Percentiles rank a stretch among this genome's conserved stretches.
Conservation (phyloP, 2,113 vertebrate genomes). For the Tupaia chinensis region DNA sequence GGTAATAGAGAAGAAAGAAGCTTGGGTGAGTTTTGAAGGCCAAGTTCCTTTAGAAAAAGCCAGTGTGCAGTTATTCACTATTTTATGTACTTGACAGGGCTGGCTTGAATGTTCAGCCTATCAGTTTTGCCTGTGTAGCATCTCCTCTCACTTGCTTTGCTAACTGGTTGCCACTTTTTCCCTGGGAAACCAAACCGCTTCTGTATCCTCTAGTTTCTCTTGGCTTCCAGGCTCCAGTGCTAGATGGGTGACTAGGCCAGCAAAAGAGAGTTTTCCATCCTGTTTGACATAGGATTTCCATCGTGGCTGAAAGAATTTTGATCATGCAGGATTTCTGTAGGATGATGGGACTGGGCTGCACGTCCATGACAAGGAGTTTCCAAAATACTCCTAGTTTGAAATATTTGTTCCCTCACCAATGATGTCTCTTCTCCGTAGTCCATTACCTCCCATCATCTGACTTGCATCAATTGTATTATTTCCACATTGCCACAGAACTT, state of each 20-base stretch:
- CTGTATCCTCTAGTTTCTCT: neutral
- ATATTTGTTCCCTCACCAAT: neutral
- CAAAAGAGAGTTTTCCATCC: rapidly evolving
- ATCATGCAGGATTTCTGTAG: neutral
- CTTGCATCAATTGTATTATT: neutral
- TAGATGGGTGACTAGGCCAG: neutral
- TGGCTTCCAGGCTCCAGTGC: neutral
- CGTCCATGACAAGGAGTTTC: neutral
- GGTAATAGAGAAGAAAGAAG: neutral
- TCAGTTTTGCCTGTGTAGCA: neutral
- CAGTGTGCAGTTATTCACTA: rapidly evolving
- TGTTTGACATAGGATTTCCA: neutral
- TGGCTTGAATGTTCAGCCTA: neutral
- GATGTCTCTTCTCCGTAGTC: neutral
- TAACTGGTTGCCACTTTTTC: neutral
- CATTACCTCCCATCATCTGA: neutral
- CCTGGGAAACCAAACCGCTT: neutral
- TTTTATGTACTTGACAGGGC: neutral
- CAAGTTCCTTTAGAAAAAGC: neutral
- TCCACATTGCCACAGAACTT: neutral
- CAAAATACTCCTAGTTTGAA: neutral
- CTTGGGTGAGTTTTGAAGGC: neutral
- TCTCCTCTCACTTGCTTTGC: neutral
- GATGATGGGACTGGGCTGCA: neutral
- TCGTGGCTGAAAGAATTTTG: neutral